Percentiles rank a stretch among this genome's conserved stretches.
Evolutionary conservation across 2,797 vertebrate genomes (phyloP).

Genomic region (Epinephelus coioides): DNA sequence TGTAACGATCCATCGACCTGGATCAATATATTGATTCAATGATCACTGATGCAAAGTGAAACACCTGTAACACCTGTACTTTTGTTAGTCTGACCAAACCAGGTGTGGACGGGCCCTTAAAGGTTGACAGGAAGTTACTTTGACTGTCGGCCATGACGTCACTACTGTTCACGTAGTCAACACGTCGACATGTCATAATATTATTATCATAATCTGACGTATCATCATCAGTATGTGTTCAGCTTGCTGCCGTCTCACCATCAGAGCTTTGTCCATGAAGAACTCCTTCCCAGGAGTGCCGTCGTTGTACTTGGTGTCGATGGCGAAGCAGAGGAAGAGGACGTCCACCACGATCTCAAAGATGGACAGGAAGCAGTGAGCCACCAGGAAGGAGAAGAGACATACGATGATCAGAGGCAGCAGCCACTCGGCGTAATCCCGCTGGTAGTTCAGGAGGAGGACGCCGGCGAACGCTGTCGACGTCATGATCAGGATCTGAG

Average conservation of each 20-base stretch:
- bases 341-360: constrained; percentile 99
- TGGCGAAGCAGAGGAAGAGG: constrained; percentile 97
- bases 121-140: too few species aligned
- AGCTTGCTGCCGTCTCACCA: constrained; percentile 85
- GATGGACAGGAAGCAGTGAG: constrained; percentile 98
- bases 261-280: constrained; percentile 99
- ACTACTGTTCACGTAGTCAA: too few species aligned
- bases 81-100: too few species aligned
- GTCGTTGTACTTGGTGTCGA: constrained; percentile 98
- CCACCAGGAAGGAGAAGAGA: constrained; percentile 97
- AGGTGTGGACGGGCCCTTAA: too few species aligned
- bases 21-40: too few species aligned
- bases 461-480: constrained; percentile 94
- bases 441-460: constrained; percentile 95
- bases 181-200: too few species aligned
- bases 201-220: too few species aligned
- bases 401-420: constrained; percentile 96
- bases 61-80: too few species aligned
- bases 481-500: constrained; percentile 93
- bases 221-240: background rate
- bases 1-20: too few species aligned
- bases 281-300: constrained; percentile 96
- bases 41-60: too few species aligned
- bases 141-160: too few species aligned
- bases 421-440: constrained; percentile 96